These are phyloP conservation scores for Melipona bicolor DNA, from an alignment of 2,888 invertebrate species.

Conservation along the genomic window DNA sequence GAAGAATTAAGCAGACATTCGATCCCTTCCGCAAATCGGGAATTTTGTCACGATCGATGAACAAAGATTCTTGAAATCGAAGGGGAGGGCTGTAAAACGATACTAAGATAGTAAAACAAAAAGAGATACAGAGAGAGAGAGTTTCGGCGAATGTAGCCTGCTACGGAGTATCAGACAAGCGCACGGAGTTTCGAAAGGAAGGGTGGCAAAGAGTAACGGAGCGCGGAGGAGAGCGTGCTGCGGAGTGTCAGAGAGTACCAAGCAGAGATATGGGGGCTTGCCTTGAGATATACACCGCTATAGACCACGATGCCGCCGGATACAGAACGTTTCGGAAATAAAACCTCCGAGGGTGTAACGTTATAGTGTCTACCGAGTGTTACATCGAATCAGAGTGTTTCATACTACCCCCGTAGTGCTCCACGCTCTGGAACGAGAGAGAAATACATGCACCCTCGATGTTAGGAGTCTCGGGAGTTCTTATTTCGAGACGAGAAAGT, in stretches of 20 bases:
- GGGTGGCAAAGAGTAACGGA: constrained; percentile 20
- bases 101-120: background rate
- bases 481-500: no score
- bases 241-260: constrained; percentile 28
- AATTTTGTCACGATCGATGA: background rate
- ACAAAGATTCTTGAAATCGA: background rate
- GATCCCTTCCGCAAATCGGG: background rate
- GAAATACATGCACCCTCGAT: background rate
- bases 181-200: background rate
- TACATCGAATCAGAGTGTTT: constrained; percentile 16
- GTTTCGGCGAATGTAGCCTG: constrained; percentile 15
- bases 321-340: constrained; percentile 23
- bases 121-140: background rate
- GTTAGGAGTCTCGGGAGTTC: no score
- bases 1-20: background rate
- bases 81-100: background rate
- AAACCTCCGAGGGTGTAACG: constrained; percentile 4
- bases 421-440: background rate
- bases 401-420: background rate
- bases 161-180: constrained; percentile 33
- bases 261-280: constrained; percentile 12
- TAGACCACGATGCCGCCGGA: constrained; percentile 11
- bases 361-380: constrained; percentile 17
- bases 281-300: background rate
- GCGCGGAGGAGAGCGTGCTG: constrained; percentile 7